These are phyloP conservation scores for Distichodus sexfasciatus DNA, from an alignment of 2,797 vertebrate species.

Conservation along the genomic window DNA sequence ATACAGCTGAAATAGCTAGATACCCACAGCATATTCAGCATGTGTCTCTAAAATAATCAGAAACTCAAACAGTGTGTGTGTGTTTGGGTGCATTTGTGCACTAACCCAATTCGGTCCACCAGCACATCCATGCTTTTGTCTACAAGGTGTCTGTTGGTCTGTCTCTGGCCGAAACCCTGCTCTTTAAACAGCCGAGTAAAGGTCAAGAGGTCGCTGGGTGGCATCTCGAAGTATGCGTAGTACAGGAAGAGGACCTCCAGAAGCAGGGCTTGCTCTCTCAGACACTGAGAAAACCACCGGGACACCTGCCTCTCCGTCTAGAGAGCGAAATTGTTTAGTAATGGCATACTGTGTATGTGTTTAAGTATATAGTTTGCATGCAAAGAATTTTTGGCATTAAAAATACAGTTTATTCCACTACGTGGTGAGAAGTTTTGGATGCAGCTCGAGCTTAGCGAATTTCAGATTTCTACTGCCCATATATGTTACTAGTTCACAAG, in stretches of 20 bases:
- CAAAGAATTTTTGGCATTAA: background rate
- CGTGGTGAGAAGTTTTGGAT: too few relatives aligned
- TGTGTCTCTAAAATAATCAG: background rate
- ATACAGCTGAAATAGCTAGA: constrained; percentile 90
- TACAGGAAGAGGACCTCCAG: constrained; percentile 96
- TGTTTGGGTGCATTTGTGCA: background rate
- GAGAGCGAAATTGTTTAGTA: too few relatives aligned
- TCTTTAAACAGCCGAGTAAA: constrained; percentile 94
- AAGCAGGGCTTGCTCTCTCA: constrained; percentile 92
- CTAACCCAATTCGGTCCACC: constrained; percentile 91
- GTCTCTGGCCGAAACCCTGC: constrained; percentile 90
- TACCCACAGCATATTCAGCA: background rate
- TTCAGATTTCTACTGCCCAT: too few relatives aligned
- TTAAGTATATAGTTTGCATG: background rate
- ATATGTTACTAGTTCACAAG: too few relatives aligned
- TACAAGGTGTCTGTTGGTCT: constrained; percentile 92
- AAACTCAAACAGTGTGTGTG: background rate
- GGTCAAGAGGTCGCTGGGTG: constrained; percentile 80
- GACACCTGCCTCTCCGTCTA: constrained; percentile 94
- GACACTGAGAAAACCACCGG: constrained; percentile 93
- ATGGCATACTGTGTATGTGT: too few relatives aligned
- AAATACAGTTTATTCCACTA: background rate
- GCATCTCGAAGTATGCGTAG: constrained; percentile 97
- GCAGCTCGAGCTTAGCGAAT: too few relatives aligned
- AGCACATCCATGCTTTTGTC: constrained; percentile 92